Evolutionary conservation across 2,113 vertebrate species (phyloP), one percentile per base, ranked within the genome.

Genomic region (Phylloscopus whistleri): DNA sequence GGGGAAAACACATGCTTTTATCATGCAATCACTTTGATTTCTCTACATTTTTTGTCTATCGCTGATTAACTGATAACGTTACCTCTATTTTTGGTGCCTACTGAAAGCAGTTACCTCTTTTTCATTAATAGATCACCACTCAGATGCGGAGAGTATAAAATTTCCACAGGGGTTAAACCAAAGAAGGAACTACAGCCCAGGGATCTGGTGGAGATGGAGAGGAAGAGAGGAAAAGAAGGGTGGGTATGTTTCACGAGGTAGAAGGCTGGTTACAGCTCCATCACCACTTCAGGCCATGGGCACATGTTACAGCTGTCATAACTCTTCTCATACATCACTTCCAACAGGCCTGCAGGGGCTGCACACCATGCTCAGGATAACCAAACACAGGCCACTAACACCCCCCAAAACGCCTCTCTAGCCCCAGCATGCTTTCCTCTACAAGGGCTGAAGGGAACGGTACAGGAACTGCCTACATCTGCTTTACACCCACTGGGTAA

Each of bases 271-370:
- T 90, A 80, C 72, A 88, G 90, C 60, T 87, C 44, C 60, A 86
- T 74, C 48, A 77, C 66, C 43, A 67, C 93, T 93, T 69, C 5
- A 19, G 79, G 94, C 92, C 93, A 90, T 16, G 56, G 78, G 78
- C 91, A 95, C 63, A 87, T 53, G 85, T 53, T 95, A 86, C 0
- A 88, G 64, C 85, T 95, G 85, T 96, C 95, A 90, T 68, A 93
- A 73, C 41, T 92, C 72, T 80, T 90, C 94, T 93, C 82, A 51
- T 44, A 63, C 76, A 86, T 91, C 93, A 93, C 60, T 83, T 94
- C 88, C 60, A 81, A 56, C 28, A 60, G 44, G 60, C 88, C 95
- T 86, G 52, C 17, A 72, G 93, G 92, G 79, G 66, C 52, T 80
- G 64, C 16, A 70, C 68, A 95, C 79, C 73, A 87, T 19, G 58